These are phyloP conservation scores for Polyommatus iphigenia DNA, from an alignment of 2,888 invertebrate species.

Conservation along the genomic window DNA sequence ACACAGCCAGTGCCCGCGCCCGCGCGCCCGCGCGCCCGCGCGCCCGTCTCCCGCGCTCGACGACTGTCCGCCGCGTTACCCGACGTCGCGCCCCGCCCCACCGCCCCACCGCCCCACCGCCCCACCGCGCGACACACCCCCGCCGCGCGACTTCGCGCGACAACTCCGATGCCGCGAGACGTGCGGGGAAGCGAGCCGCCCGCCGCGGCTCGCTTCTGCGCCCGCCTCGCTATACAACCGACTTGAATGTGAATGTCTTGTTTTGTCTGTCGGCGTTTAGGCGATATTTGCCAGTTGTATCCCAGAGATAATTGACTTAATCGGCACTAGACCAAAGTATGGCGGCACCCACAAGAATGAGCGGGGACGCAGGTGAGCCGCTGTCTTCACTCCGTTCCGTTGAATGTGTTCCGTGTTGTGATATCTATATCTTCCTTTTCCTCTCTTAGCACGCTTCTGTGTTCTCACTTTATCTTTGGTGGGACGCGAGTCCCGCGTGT, in stretches of 20 bases:
- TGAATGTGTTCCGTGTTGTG: slow-evolving; percentile 82
- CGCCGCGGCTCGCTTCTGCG: slow-evolving; percentile 54
- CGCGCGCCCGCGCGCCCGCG: slow-evolving; percentile 41
- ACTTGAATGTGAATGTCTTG: slow-evolving; percentile 80
- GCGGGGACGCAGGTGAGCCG: slow-evolving; percentile 99
- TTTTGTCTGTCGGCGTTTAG: slow-evolving; percentile 86
- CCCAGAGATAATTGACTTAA: slow-evolving; percentile 99
- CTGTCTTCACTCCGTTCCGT: slow-evolving; percentile 81
- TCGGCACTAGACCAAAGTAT: slow-evolving; percentile 99
- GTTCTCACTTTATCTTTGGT: slow-evolving; percentile 79
- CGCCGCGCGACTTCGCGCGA: slow-evolving; percentile 42
- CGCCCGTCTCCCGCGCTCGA: slow-evolving; percentile 42
- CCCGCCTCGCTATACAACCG: slow-evolving; percentile 57
- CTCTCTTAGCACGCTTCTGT: slow-evolving; percentile 82
- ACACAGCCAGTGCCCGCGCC: slow-evolving; percentile 73
- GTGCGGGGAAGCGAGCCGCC: slow-evolving; percentile 43
- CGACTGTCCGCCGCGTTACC: slow-evolving; percentile 41
- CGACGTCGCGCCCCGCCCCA: slow-evolving; percentile 41
- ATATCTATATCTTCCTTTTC: slow-evolving; percentile 78
- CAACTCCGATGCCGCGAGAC: slow-evolving; percentile 37
- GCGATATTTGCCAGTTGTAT: slow-evolving; percentile 99
- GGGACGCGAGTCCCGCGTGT: slow-evolving; percentile 76
- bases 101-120: slow-evolving; percentile 40
- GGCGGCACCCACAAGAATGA: slow-evolving; percentile 99
- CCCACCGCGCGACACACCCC: slow-evolving; percentile 41